Percentiles rank a stretch among this genome's conserved stretches.
These are phyloP conservation scores for Coluber constrictor DNA, from an alignment of 2,797 vertebrate genomes.

Conservation along the genomic window DNA sequence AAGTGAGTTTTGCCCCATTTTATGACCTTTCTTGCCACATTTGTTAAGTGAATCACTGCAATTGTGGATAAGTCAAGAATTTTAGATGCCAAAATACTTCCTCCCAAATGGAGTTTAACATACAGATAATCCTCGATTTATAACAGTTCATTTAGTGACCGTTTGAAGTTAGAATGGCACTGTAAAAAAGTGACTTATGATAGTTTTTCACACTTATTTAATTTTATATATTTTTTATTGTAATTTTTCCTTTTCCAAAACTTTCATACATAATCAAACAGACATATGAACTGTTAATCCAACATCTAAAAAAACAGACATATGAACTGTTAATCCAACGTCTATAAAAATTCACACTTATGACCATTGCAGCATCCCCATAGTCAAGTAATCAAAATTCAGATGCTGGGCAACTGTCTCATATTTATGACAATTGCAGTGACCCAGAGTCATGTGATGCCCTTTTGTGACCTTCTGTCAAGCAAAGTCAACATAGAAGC, in stretches of 20 bases:
- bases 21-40: too few species aligned
- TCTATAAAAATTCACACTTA: background rate
- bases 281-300: too few species aligned
- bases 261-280: too few species aligned
- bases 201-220: background rate
- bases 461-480: background rate
- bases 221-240: too few species aligned
- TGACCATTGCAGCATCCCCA: background rate
- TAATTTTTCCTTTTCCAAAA: too few species aligned
- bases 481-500: background rate
- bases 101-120: background rate
- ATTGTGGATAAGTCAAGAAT: background rate
- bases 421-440: background rate
- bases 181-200: background rate
- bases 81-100: background rate
- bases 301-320: too few species aligned
- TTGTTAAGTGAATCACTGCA: too few species aligned
- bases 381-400: background rate
- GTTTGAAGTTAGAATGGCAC: background rate
- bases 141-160: background rate
- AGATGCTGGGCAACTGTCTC: background rate
- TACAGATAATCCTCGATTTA: background rate
- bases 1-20: too few species aligned
- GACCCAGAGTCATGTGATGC: background rate
- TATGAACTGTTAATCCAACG: too few species aligned